phyloP scores from a whole-genome alignment of 2,888 invertebrate genomes.

The Bellardia pandia region DNA sequence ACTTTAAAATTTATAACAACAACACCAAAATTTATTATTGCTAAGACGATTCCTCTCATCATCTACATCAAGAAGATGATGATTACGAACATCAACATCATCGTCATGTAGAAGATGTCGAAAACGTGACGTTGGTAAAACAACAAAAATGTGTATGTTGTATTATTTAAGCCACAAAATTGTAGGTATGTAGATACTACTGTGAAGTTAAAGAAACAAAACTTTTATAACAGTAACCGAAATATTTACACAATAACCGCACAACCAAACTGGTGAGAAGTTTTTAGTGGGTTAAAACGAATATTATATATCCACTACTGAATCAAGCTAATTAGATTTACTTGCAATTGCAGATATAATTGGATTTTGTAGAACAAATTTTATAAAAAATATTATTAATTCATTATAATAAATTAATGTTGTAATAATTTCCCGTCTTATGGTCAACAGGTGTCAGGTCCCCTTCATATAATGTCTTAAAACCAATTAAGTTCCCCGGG shows the following conservation, averaged over 20 bases:
- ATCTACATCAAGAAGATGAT: constrained; percentile 12
- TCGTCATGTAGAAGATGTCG: constrained; percentile 30
- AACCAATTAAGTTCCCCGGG: too few species aligned
- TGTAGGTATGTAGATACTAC: background rate
- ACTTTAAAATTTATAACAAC: constrained; percentile 50
- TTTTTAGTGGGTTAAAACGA: background rate
- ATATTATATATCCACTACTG: too few species aligned
- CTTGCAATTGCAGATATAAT: too few species aligned
- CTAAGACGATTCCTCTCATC: constrained; percentile 2
- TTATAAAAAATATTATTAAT: too few species aligned
- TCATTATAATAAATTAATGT: too few species aligned
- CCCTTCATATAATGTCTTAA: too few species aligned
- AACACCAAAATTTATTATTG: constrained; percentile 30
- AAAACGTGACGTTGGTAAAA: constrained; percentile 61
- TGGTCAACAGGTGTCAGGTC: too few species aligned
- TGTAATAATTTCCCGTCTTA: too few species aligned
- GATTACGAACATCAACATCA: constrained; percentile 1
- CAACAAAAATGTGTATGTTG: background rate
- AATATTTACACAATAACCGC: background rate
- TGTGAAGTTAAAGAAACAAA: constrained; percentile 16
- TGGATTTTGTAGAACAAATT: too few species aligned
- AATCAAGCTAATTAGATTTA: too few species aligned
- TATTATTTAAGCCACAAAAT: constrained; percentile 34
- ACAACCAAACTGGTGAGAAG: background rate
- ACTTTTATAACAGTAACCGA: constrained; percentile 25